Evolutionary conservation across 2,113 vertebrate species (phyloP).

Genomic region (Podarcis muralis): DNA sequence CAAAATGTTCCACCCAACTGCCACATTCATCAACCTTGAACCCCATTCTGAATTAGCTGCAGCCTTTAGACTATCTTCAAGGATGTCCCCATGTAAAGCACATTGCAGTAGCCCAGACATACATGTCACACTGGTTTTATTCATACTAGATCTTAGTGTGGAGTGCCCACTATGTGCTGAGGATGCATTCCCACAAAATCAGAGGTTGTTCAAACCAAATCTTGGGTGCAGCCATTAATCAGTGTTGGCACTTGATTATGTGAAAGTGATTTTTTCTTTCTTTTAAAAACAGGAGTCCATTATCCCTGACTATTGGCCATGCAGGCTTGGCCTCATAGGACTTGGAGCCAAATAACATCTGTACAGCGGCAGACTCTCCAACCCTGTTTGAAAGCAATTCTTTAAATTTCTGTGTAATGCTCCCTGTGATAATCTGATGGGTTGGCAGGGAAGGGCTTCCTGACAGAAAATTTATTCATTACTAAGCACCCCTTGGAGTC

Average conservation of each 20-base stretch:
- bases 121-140: neutral
- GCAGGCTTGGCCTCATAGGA: no score
- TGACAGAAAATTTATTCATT: neutral
- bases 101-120: neutral
- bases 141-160: neutral
- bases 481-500: neutral
- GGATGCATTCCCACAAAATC: neutral
- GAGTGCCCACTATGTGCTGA: neutral
- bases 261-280: neutral
- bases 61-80: no score
- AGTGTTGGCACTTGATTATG: neutral
- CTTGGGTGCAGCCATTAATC: neutral
- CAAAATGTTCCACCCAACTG: neutral
- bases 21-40: neutral
- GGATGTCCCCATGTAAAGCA: no score
- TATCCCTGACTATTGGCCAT: neutral
- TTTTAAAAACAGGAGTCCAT: neutral
- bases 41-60: neutral
- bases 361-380: neutral
- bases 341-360: neutral
- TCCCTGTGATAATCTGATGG: neutral
- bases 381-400: neutral
- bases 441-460: neutral
- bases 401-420: neutral
- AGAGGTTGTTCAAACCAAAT: neutral